Percentiles rank a stretch among this genome's conserved stretches.
These are phyloP conservation scores for Uropsilus gracilis DNA, from an alignment of 2,113 vertebrate species.

Conservation along the genomic window DNA sequence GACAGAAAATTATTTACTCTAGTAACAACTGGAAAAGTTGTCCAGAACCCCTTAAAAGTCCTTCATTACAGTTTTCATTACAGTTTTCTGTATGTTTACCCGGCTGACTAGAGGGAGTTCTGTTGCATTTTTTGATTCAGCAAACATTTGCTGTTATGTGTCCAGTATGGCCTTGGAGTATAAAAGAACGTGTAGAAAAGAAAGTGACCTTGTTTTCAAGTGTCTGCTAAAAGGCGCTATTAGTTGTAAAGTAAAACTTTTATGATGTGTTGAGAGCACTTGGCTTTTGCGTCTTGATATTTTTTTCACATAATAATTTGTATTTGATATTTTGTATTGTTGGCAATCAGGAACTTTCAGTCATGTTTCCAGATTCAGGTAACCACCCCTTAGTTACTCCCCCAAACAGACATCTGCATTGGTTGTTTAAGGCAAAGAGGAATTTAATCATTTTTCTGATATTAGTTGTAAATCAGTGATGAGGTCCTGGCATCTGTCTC, in stretches of 20 bases:
- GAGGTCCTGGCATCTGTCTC: background rate
- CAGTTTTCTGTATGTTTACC: background rate
- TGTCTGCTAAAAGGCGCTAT: background rate
- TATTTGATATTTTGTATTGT: background rate
- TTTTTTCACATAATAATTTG: slow-evolving; percentile 20
- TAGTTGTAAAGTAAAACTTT: slow-evolving; percentile 25
- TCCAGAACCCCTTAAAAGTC: background rate
- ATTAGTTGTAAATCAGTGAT: background rate
- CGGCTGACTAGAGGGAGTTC: background rate
- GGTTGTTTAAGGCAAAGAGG: background rate
- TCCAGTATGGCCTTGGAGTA: background rate
- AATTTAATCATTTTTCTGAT: background rate
- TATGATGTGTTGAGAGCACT: slow-evolving; percentile 10
- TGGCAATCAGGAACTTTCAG: background rate
- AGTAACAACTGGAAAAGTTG: background rate
- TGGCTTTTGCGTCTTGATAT: slow-evolving; percentile 52
- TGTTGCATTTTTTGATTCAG: background rate
- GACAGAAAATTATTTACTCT: background rate
- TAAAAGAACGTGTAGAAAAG: background rate
- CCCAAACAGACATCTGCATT: background rate
- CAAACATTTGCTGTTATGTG: background rate
- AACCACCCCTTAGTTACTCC: background rate
- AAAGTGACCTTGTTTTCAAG: slow-evolving; percentile 30
- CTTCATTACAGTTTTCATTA: background rate
- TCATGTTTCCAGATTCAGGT: background rate